Evolutionary conservation across 92 coral and sea anemone species (phyloP), one percentile per base, ranked within the genome.

Genomic region (Plumapathes pennacea): DNA sequence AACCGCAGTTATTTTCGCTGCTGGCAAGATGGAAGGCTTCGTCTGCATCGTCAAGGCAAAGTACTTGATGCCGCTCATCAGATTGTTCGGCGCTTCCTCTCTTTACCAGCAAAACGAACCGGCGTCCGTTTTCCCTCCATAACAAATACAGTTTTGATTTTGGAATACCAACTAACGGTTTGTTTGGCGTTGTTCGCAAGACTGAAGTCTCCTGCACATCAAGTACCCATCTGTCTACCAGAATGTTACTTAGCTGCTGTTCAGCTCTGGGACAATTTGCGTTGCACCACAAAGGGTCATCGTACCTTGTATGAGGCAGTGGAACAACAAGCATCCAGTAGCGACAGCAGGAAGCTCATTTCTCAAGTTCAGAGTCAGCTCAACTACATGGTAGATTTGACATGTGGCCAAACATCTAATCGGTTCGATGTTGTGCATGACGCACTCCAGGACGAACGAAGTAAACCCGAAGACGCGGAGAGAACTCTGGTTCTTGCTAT

Each of bases 1-100:
- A 63, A 64, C 33, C 95, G 97, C 21, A 69, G 83, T 40, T 86
- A 85, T 53, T 68, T 80, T 19, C 67, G 77, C 2, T 73, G 75
- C 65, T 86, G 92, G 85, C 85, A 90, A 28, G 21, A 45, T 17
- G 92, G 90, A 0, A 90, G 75, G 55, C 46, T 22, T 17, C 39
- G 38, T 13, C 38, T 86, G 11, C 75, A 80, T 40, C 63, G 43
- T 17, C 18, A 75, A 13, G 76, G 85, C 3, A 77, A 90, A 55
- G 56, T 90, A 23, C 27, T 18, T 11, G 54, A 67, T 11, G 72
- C 95, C 3, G 76, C 74, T 17, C 90, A 74, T 34, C 19, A 50
- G 13, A 73, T 57, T 21, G 60, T 76, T 3, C 64, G 81, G 50
- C 77, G 85, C 55, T 90, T 90, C 58, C 58, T 90, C 18, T 63